Conservation (phyloP, 2,113 vertebrate species). For the Aphelocoma coerulescens region DNA sequence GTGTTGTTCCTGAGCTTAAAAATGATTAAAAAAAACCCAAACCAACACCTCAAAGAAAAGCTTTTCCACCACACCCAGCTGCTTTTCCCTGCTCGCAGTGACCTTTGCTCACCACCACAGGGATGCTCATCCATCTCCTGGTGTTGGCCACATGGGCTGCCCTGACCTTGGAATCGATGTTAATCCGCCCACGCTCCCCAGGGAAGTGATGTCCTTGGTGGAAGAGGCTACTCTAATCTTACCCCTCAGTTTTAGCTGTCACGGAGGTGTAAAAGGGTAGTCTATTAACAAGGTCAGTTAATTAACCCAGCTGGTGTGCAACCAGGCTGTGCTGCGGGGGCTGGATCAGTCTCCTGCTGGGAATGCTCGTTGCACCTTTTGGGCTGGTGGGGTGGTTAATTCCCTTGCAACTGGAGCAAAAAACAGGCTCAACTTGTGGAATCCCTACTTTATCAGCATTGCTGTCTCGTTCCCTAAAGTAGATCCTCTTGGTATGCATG, state of each 20-base stretch:
- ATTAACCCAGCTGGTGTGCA: neutral
- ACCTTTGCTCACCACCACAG: neutral
- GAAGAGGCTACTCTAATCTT: neutral
- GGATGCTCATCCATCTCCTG: neutral
- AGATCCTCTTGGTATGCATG: accelerated
- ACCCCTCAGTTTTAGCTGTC: neutral
- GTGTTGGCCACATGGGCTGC: neutral
- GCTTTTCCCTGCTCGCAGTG: neutral
- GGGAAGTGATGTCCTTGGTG: neutral
- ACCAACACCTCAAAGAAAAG: neutral
- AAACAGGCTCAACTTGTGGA: neutral
- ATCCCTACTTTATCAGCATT: accelerated
- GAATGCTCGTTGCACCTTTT: neutral
- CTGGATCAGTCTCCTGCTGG: neutral
- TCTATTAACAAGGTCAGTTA: neutral
- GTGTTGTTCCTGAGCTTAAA: neutral
- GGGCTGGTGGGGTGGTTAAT: neutral
- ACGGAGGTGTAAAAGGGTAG: neutral
- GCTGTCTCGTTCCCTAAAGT: accelerated
- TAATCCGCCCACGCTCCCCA: neutral
- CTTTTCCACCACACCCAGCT: neutral
- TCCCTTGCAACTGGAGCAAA: neutral
- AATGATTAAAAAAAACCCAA: accelerated
- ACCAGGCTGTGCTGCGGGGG: accelerated
- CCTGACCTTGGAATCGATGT: constrained; percentile 12